These are phyloP conservation scores for Nomada ruficornis DNA, from an alignment of 2,888 invertebrate species.

Conservation along the genomic window DNA sequence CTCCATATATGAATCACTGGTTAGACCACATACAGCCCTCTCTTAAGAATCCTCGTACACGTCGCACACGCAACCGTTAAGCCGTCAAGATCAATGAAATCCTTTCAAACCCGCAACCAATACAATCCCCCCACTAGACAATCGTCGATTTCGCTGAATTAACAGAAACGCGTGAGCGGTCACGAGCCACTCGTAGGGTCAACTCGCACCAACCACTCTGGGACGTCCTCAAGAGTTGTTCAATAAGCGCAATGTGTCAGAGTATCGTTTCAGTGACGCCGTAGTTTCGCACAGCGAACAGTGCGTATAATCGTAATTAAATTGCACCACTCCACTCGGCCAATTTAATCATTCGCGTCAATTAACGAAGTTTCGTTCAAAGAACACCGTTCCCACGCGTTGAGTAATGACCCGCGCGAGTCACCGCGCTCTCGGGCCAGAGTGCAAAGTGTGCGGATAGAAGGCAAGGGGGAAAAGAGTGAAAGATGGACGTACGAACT, in stretches of 20 bases:
- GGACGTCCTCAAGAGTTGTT: conserved; percentile 39
- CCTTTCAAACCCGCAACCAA: conserved; percentile 20
- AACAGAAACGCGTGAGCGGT: conserved; percentile 43
- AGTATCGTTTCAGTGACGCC: conserved; percentile 7
- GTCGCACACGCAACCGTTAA: background rate
- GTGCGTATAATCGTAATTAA: background rate
- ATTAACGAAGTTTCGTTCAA: background rate
- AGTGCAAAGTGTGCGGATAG: no score
- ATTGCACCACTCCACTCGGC: background rate
- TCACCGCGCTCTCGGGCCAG: background rate
- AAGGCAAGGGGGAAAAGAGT: background rate
- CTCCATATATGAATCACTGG: no score
- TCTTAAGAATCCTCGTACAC: background rate
- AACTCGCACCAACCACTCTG: background rate
- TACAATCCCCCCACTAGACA: conserved; percentile 20
- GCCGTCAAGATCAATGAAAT: conserved; percentile 28
- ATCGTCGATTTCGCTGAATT: conserved; percentile 45
- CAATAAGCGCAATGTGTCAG: conserved; percentile 14
- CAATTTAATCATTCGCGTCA: conserved; percentile 16
- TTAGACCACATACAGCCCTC: no score
- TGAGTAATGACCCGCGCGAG: background rate
- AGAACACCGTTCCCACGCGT: background rate
- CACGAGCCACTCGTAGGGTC: conserved; percentile 1
- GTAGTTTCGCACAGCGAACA: background rate
- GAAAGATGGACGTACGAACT: background rate